A percentile compares a stretch with the other conserved stretches of the same genome.
phyloP scores from a whole-genome alignment of 1,140 invertebrate genomes.

The Bombus balteatus region DNA sequence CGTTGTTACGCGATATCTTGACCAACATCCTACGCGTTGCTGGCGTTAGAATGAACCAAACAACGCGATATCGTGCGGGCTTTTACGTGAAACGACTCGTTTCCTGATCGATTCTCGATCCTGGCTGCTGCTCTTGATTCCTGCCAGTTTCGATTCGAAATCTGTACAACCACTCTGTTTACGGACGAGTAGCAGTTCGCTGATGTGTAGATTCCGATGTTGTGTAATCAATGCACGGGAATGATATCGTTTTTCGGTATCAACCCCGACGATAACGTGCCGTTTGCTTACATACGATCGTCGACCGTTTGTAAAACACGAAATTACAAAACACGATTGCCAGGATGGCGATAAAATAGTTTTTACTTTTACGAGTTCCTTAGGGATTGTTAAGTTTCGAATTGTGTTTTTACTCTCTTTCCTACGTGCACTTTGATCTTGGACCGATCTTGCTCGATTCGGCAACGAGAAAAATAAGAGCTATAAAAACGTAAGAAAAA shows the following conservation, averaged over 20 bases:
- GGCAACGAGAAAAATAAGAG: background rate
- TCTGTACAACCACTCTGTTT: background rate
- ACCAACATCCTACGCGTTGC: slow-evolving; percentile 20
- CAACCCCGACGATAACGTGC: background rate
- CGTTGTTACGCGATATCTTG: slow-evolving; percentile 38
- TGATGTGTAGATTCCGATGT: background rate
- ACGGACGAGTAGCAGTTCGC: background rate
- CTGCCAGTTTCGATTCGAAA: background rate
- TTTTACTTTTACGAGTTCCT: slow-evolving; percentile 14
- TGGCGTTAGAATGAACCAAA: background rate
- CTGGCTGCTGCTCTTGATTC: background rate
- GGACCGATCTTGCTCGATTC: background rate
- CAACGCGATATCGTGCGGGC: background rate
- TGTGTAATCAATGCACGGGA: slow-evolving; percentile 12
- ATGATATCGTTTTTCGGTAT: slow-evolving; percentile 12
- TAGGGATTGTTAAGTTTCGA: background rate
- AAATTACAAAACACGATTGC: background rate
- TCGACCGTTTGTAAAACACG: background rate
- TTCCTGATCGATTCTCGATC: slow-evolving; percentile 8
- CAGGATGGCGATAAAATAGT: background rate
- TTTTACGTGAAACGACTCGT: slow-evolving; percentile 21
- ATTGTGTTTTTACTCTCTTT: background rate
- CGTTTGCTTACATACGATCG: background rate
- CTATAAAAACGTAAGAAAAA: background rate
- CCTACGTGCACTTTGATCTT: background rate